These are phyloP conservation scores for Diploscapter pachys DNA, from an alignment of 1,140 invertebrate genomes.

Conservation along the genomic window DNA sequence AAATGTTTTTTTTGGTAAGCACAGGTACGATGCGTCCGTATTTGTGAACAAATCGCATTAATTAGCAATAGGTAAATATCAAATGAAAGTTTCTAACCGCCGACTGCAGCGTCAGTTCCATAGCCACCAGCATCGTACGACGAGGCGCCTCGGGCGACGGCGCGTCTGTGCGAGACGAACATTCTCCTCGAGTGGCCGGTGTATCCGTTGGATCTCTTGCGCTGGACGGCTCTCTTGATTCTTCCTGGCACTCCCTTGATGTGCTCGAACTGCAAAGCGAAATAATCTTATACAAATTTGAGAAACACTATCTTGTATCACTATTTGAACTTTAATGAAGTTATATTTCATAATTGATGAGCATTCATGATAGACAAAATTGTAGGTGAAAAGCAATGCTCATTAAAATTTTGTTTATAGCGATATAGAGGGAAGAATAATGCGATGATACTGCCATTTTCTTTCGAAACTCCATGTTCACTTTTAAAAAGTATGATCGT, in stretches of 20 bases:
- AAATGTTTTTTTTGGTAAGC: no score
- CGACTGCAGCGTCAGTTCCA: neutral
- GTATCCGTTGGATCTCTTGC: neutral
- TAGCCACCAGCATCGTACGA: slow-evolving; percentile 2
- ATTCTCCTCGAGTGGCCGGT: neutral
- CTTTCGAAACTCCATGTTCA: no score
- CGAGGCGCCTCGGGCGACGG: neutral
- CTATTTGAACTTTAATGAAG: no score
- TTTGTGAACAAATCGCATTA: no score
- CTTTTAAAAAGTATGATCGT: no score
- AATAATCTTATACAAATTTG: neutral
- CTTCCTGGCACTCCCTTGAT: slow-evolving; percentile 22
- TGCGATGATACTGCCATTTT: no score
- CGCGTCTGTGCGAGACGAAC: neutral
- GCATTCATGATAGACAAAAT: no score
- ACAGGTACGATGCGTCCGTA: no score
- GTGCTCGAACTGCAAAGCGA: slow-evolving; percentile 22
- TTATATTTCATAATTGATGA: neutral
- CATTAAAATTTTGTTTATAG: no score
- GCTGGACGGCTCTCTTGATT: slow-evolving; percentile 21
- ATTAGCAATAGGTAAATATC: neutral
- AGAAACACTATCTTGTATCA: no score
- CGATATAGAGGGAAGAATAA: no score
- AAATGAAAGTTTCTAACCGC: neutral
- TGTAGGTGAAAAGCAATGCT: no score